Evolutionary conservation across 1,140 invertebrate genomes (phyloP).

Genomic region (Drosophila fuyamai): DNA sequence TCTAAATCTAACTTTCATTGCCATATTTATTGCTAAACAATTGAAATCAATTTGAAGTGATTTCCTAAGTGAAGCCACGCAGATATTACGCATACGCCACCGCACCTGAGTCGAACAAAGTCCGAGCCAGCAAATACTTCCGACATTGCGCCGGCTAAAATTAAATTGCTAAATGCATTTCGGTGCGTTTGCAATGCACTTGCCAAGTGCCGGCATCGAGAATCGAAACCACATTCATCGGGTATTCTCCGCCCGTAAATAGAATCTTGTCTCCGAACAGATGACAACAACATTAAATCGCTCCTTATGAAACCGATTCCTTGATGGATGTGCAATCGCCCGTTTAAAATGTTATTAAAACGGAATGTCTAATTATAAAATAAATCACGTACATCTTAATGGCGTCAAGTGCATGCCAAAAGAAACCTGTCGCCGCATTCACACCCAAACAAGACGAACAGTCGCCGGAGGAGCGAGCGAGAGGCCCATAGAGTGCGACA

Average conservation of each 20-base stretch:
- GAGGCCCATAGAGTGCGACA: slow-evolving; percentile 7
- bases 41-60: slow-evolving; percentile 1
- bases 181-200: slow-evolving; percentile 37
- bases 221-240: slow-evolving; percentile 15
- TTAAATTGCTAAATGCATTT: slow-evolving; percentile 44
- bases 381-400: slow-evolving; percentile 51
- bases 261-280: slow-evolving; percentile 9
- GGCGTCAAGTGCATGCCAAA: slow-evolving; percentile 63
- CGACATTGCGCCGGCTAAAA: slow-evolving; percentile 26
- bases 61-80: slow-evolving; percentile 1
- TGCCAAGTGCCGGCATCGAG: slow-evolving; percentile 44
- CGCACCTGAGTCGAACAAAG: slow-evolving; percentile 25
- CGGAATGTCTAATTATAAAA: slow-evolving; percentile 58
- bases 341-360: slow-evolving; percentile 41
- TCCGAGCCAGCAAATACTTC: slow-evolving; percentile 49
- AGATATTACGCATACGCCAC: slow-evolving; percentile 68
- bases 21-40: not conserved
- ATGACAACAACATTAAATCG: not conserved
- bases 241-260: slow-evolving; percentile 18
- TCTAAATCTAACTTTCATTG: not conserved
- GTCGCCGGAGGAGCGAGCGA: slow-evolving; percentile 4
- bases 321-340: slow-evolving; percentile 24
- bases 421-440: slow-evolving; percentile 71
- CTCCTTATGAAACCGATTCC: slow-evolving; percentile 18
- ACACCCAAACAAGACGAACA: slow-evolving; percentile 42